These are phyloP conservation scores for Ladona fulva DNA, from an alignment of 1,140 invertebrate species.

Conservation along the genomic window DNA sequence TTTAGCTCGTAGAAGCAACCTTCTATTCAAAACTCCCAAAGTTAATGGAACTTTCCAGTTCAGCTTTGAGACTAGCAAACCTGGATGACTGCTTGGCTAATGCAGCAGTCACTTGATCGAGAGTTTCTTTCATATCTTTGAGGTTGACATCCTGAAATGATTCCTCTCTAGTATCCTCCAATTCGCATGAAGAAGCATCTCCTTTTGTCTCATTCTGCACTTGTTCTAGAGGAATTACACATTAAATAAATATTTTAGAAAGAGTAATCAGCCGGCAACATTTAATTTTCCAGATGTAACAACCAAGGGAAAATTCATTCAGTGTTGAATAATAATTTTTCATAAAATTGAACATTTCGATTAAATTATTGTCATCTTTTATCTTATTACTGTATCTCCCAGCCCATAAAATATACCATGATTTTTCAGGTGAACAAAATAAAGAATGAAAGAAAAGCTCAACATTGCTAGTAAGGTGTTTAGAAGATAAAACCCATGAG, in stretches of 20 bases:
- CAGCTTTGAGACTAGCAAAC: background rate
- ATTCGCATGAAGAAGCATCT: background rate
- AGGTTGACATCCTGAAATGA: background rate
- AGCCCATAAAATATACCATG: no score
- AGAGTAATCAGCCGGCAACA: no score
- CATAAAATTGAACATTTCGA: no score
- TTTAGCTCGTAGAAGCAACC: background rate
- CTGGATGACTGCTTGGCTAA: background rate
- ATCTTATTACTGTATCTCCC: no score
- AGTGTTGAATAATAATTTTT: no score
- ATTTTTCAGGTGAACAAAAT: no score
- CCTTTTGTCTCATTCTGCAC: background rate
- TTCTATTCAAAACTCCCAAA: background rate
- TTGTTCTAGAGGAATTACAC: background rate
- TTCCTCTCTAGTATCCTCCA: background rate
- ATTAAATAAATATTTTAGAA: background rate
- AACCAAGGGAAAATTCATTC: no score
- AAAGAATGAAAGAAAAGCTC: no score
- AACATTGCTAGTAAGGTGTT: no score
- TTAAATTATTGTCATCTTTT: no score
- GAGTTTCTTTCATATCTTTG: background rate
- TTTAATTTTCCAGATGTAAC: no score
- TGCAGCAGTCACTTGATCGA: background rate
- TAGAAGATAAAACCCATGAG: no score
- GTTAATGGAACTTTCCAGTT: background rate